Conservation (phyloP, 2,888 invertebrate genomes). For the Ophion obscuratus region DNA sequence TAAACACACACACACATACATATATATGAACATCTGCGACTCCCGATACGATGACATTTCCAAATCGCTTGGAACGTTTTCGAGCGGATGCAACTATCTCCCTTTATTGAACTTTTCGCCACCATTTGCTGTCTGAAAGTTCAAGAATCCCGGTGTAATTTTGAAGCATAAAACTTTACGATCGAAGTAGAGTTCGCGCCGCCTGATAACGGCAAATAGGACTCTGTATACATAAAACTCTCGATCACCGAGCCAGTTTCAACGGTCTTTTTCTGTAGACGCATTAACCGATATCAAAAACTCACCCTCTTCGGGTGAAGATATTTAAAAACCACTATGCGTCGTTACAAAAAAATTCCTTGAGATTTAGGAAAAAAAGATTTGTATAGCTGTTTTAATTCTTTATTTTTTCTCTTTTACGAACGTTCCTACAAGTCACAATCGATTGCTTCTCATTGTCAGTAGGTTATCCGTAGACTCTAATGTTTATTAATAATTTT, state of each 20-base stretch:
- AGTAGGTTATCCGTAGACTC: too few relatives aligned
- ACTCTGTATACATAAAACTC: background rate
- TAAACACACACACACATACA: too few relatives aligned
- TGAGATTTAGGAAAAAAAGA: background rate
- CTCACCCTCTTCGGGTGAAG: background rate
- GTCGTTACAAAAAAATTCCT: background rate
- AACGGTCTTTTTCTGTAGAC: background rate
- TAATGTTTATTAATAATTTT: too few relatives aligned
- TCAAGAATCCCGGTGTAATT: constrained; percentile 17
- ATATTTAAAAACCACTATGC: background rate
- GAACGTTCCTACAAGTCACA: too few relatives aligned
- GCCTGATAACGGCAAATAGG: constrained; percentile 9
- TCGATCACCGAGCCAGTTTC: constrained; percentile 11
- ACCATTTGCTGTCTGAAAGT: constrained; percentile 10
- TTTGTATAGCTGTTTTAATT: background rate
- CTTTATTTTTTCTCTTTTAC: background rate
- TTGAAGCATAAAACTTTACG: constrained; percentile 39
- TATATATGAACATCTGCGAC: background rate
- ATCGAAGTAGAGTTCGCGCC: constrained; percentile 10
- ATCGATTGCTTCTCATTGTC: too few relatives aligned
- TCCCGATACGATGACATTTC: background rate
- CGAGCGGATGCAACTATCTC: constrained; percentile 4
- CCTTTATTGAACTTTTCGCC: too few relatives aligned
- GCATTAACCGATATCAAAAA: background rate
- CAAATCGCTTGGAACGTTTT: constrained; percentile 31